Evolutionary conservation across 2,113 vertebrate species (phyloP), one percentile per base, ranked within the genome.

Genomic region (Sinocyclocheilus grahami): DNA sequence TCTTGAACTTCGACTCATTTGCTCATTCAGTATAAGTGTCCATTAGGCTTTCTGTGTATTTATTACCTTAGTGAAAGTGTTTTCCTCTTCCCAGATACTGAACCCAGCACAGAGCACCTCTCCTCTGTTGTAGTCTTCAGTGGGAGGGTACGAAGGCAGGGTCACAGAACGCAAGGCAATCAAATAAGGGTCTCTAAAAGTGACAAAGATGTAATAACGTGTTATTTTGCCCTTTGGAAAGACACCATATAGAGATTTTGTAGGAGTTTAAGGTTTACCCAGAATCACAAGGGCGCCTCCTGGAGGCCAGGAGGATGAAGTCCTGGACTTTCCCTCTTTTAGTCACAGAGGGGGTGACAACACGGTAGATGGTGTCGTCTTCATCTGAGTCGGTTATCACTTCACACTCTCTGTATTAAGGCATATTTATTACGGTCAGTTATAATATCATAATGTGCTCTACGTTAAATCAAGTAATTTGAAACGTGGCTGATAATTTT

Each of bases 31-130:
- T 76, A 53, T 55, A 53, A 30, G n/a, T 30, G 22, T 60, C 27
- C 22, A 18, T 58, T 48, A 18, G 14, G 79, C 8, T 39, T 37
- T 16, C 10, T 63, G 20, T 48, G 22, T 48, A n/a, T 75, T 20
- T 24, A 39, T n/a, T 84, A 79, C 55, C 97, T 97, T 98, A 88
- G 96, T 96, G 80, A 82, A 79, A 33, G 93, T 90, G 55, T 92
- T 94, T 18, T 94, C 95, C 89, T 96, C 96, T 0, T 95, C 93
- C 96, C 94, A 96, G 88, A 99, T 94, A 78, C 96, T 96, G 94
- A 99, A 99, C 30, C 98, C 98, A 0, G 98, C 97, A 90, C 97
- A 99, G 13, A 98, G 89, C 0, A 97, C 97, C 92, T 99, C 98
- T 14, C 96, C 96, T 0, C 98, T 95, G 0, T 93, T 95, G 90